Conservation (phyloP, 2,888 invertebrate genomes). For the Hydrotaea cyrtoneurina region DNA sequence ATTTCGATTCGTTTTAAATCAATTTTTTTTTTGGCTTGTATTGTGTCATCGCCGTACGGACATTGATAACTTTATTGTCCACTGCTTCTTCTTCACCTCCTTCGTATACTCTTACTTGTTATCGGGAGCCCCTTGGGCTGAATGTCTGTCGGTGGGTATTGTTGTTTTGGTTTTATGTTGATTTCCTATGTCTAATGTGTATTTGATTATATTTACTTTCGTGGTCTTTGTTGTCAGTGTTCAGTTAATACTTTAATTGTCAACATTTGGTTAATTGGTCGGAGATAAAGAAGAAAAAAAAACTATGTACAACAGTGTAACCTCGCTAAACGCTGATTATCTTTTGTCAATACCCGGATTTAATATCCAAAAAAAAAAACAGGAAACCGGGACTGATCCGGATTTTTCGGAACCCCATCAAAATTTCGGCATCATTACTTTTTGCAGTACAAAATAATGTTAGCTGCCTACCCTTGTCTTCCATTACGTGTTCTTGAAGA, state of each 20-base stretch:
- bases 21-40: neutral
- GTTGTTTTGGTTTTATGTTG: neutral
- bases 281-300: neutral
- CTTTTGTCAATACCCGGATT: too few relatives aligned
- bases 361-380: too few relatives aligned
- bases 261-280: neutral
- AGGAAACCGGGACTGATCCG: too few relatives aligned
- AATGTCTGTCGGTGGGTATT: neutral
- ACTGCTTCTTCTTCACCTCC: neutral
- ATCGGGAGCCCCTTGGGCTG: neutral
- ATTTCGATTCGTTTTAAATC: neutral
- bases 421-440: too few relatives aligned
- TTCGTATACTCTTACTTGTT: neutral
- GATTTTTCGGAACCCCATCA: too few relatives aligned
- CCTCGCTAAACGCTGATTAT: too few relatives aligned
- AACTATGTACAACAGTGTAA: neutral
- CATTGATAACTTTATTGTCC: neutral
- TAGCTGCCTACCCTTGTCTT: too few relatives aligned
- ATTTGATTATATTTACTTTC: neutral
- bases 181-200: neutral
- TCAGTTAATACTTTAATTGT: slow-evolving; percentile 5
- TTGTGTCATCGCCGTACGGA: neutral
- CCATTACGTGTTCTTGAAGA: too few relatives aligned
- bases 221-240: neutral
- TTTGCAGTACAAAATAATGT: too few relatives aligned